Evolutionary conservation across 1,140 invertebrate genomes (phyloP), one percentile per base, ranked within the genome.

Genomic region (Drosophila pseudoananassae): DNA sequence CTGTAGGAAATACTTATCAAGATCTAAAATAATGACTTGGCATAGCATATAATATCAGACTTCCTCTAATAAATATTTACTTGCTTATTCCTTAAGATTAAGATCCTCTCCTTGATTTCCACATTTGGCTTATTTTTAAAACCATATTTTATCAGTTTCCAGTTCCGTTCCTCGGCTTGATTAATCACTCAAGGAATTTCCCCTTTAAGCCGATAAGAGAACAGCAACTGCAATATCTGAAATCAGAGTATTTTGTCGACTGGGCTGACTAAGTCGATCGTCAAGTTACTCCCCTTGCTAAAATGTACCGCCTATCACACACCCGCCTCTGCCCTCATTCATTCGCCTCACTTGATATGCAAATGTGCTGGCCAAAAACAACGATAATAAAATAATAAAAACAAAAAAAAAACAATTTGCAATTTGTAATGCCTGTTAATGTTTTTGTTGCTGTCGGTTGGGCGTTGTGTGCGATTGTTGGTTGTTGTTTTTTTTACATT

Each of bases 291-390:
- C 40, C 52, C 68, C 31, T 20, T 40, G 20, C n/a, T 47, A 33
- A 10, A 25, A 23, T 12, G 20, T 20, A 20, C 20, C 20, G 20
- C 20, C 20, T 20, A 20, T 20, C 20, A 20, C 3, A 20, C 20
- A 20, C 20, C n/a, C 47, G 38, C 12, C n/a, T 45, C 31, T 6
- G 12, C 15, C 10, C n/a, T 36, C 25, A 65, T 33, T 56, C 60
- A 33, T 36, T 50, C 23, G 57, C 57, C 17, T 57, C 58, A 69
- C 64, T 75, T 87, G 77, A 84, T 84, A 84, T 84, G 81, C 82
- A 84, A 84, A 84, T 84, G 73, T 33, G 70, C 71, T 78, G 64
- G 63, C 76, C 80, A 75, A 83, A 80, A 80, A 47, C 77, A 76
- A 65, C 69, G 58, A 74, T 47, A 79, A 75, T 40, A 72, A 15